Evolutionary conservation across 2,797 vertebrate genomes (phyloP), one percentile per base, ranked within the genome.

Genomic region (Chaenodraco wilsoni): DNA sequence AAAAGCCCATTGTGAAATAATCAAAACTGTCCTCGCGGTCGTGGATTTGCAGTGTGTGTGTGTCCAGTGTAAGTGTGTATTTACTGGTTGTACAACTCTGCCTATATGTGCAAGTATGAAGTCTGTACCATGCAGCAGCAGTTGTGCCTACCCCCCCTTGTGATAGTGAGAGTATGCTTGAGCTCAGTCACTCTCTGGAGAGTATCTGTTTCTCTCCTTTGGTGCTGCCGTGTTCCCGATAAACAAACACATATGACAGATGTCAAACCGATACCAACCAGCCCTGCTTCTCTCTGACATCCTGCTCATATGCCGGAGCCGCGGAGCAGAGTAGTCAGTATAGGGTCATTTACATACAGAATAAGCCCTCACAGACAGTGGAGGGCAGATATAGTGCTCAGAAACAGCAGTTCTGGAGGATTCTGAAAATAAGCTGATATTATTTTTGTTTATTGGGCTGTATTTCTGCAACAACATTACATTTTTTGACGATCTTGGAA

Each of bases 201-300:
- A 82, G 66, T 43, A 72, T 50, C 58, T 43, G 59, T 70, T 84
- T 75, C 71, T 78, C 75, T 83, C 83, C 82, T 8, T 72, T 59
- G 67, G 79, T 43, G 74, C 76, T 51, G 74, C 79, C 78, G 76
- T 79, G 78, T 81, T 88, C 72, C 66, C 13, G 56, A 87, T 81
- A 89, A 87, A 88, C 81, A 90, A 92, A 87, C 89, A 78, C 78
- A 73, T 69, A 82, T 82, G 89, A 85, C 86, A 90, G 84, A 88
- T 89, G 87, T 90, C 88, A 87, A 75, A 85, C 82, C 37, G 55
- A 82, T 76, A 63, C 45, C 83, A 61, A 17, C 31, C 80, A 76
- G 82, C 61, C 64, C 68, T 56, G 66, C 73, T 57, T 61, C 68
- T 58, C 33, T 9, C n/a, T 31, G 76, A 76, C 83, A 79, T 55